These are phyloP conservation scores for Ondatra zibethicus DNA, from an alignment of 2,113 vertebrate genomes.

Conservation along the genomic window DNA sequence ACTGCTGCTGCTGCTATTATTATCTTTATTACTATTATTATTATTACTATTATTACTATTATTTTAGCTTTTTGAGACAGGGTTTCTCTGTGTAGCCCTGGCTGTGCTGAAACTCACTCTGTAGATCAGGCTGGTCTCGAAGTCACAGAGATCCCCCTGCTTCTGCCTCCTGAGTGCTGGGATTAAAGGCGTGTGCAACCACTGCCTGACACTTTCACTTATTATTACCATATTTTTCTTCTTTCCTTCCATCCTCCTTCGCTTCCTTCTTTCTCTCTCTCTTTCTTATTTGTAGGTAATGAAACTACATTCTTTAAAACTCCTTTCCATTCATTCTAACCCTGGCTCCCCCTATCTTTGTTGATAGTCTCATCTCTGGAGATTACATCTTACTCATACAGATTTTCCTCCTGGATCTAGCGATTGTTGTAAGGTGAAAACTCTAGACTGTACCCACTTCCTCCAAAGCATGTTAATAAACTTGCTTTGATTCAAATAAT, in stretches of 20 bases:
- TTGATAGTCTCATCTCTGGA: not conserved
- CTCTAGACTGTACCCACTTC: not conserved
- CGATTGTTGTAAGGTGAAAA: not conserved
- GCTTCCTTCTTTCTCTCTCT: not conserved
- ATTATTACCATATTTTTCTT: not conserved
- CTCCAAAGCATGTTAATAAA: not conserved
- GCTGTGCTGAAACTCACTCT: too few relatives aligned
- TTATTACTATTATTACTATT: too few relatives aligned
- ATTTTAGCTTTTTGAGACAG: too few relatives aligned
- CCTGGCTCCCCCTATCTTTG: not conserved
- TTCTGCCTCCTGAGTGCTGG: too few relatives aligned
- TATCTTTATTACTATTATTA: too few relatives aligned
- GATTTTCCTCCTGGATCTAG: not conserved
- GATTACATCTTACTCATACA: not conserved
- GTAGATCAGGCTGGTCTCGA: too few relatives aligned
- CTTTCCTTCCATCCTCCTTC: too few relatives aligned
- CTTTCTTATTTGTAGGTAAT: not conserved
- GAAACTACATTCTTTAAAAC: not conserved
- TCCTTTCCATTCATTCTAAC: not conserved
- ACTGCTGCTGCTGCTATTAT: too few relatives aligned
- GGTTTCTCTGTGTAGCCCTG: too few relatives aligned
- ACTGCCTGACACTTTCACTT: not conserved
- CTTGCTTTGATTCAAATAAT: not conserved
- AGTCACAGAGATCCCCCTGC: too few relatives aligned
- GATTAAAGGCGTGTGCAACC: too few relatives aligned